A percentile compares a stretch with the other conserved stretches of the same genome.
Conservation (phyloP, 2,888 invertebrate genomes). For the Sminthurinus aureus region DNA sequence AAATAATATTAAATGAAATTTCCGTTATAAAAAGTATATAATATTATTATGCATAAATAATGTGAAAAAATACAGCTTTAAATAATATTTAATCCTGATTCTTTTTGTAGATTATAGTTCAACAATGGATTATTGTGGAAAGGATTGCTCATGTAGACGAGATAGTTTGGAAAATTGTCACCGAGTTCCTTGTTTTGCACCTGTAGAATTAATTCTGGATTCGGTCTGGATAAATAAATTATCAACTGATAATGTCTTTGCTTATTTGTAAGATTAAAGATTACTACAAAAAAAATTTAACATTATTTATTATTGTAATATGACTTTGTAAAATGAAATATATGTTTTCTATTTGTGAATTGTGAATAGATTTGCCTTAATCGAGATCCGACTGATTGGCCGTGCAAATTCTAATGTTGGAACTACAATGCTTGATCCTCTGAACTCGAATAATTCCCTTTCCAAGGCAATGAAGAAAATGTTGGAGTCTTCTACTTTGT, state of each 20-base stretch:
- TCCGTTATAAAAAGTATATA: too few relatives aligned
- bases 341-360: too few relatives aligned
- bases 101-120: constrained; percentile 8
- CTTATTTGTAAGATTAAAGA: too few relatives aligned
- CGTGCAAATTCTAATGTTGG: background rate
- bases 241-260: constrained; percentile 1
- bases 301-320: too few relatives aligned
- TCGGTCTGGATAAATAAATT: constrained; percentile 12
- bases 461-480: constrained; percentile 12
- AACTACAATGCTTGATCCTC: constrained; percentile 5
- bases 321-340: too few relatives aligned
- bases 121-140: constrained; percentile 21
- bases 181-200: background rate
- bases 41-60: background rate
- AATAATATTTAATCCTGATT: background rate
- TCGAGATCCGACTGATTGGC: constrained; percentile 20
- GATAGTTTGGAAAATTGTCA: constrained; percentile 1
- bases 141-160: constrained; percentile 24
- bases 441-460: constrained; percentile 1
- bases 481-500: constrained; percentile 11
- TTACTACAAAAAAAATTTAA: too few relatives aligned
- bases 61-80: background rate
- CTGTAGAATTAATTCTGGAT: constrained; percentile 11
- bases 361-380: constrained; percentile 14
- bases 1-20: too few relatives aligned